Percentiles rank a stretch among this genome's conserved stretches.
Conservation (phyloP, 1,140 invertebrate species). For the Chironomus tepperi region DNA sequence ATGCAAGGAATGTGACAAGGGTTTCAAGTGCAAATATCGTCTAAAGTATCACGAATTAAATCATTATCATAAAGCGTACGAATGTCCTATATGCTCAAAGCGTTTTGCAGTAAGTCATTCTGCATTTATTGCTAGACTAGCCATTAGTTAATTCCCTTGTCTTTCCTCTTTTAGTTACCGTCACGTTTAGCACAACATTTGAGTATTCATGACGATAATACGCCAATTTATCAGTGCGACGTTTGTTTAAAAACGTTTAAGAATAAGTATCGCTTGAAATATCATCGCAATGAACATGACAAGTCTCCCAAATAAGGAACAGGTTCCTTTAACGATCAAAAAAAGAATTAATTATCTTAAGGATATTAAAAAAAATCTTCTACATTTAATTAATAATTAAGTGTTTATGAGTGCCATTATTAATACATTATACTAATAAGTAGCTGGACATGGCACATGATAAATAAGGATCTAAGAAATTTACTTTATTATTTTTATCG, state of each 20-base stretch:
- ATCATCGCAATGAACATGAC: conserved; percentile 12
- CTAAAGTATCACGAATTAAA: conserved; percentile 11
- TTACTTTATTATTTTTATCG: background rate
- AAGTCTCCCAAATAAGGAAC: background rate
- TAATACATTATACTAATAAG: background rate
- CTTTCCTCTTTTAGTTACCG: background rate
- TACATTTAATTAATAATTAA: background rate
- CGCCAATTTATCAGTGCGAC: background rate
- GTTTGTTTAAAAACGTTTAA: conserved; percentile 1
- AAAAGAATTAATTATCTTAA: background rate
- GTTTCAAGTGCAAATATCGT: conserved; percentile 16
- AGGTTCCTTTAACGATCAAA: too few species aligned
- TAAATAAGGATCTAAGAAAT: background rate
- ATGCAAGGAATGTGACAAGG: background rate
- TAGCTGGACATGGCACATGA: background rate
- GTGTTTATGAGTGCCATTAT: background rate
- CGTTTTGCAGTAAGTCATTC: background rate
- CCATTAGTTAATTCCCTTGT: background rate
- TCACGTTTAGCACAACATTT: conserved; percentile 8
- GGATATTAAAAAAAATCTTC: background rate
- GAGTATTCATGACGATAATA: conserved; percentile 5
- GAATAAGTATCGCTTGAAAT: conserved; percentile 19
- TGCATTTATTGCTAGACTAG: background rate
- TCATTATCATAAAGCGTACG: conserved; percentile 16
- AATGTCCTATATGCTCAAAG: background rate